Evolutionary conservation across 2,113 vertebrate species (phyloP).

Genomic region (Tragelaphus imberbis): DNA sequence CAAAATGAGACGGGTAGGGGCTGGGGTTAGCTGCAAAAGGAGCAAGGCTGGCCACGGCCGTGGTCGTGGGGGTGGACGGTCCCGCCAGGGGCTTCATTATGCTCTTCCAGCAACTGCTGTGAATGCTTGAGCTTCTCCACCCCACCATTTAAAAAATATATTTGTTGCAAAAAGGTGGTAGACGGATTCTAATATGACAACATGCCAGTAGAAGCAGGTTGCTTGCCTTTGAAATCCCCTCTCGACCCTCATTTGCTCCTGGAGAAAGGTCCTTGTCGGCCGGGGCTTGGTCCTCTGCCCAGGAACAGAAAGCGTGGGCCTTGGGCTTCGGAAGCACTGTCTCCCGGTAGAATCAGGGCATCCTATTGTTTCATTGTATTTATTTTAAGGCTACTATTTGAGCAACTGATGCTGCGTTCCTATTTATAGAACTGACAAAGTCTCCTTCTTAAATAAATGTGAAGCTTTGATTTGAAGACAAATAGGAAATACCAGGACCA

Average conservation of each 20-base stretch:
- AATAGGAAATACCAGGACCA: background rate
- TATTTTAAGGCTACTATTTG: background rate
- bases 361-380: background rate
- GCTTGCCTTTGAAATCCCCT: background rate
- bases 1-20: accelerated
- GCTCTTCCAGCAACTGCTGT: background rate
- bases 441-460: background rate
- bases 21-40: background rate
- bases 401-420: background rate
- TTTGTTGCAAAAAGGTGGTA: background rate
- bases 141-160: background rate
- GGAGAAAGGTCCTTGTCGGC: background rate
- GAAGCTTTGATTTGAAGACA: constrained; percentile 7
- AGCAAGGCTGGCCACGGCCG: background rate
- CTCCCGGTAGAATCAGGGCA: background rate
- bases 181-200: background rate
- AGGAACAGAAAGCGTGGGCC: background rate
- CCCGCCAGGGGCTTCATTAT: background rate
- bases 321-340: background rate
- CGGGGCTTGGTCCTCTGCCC: background rate
- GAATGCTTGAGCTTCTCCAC: background rate
- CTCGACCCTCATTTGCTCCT: background rate
- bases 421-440: background rate
- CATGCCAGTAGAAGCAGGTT: background rate
- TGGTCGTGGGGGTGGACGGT: background rate